Evolutionary conservation across 2,888 invertebrate species (phyloP).

Genomic region (Quadriops clusia): DNA sequence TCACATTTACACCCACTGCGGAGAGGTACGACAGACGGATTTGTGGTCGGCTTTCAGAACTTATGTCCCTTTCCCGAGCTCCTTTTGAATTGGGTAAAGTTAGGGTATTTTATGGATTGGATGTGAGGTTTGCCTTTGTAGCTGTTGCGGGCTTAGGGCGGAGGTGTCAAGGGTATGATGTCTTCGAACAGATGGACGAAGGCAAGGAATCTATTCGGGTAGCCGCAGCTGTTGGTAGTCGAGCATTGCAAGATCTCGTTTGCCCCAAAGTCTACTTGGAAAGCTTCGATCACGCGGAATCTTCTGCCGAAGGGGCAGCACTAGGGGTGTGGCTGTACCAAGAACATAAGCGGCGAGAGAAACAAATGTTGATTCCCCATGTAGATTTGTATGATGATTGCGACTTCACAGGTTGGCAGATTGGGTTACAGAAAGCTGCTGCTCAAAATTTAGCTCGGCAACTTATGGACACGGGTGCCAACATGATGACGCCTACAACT

Average conservation of each 20-base stretch:
- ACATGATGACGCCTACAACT: slow-evolving; percentile 63
- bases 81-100: slow-evolving; percentile 43
- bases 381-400: slow-evolving; percentile 51
- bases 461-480: slow-evolving; percentile 71
- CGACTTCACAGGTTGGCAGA: slow-evolving; percentile 57
- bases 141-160: slow-evolving; percentile 65
- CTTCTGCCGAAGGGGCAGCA: slow-evolving; percentile 66
- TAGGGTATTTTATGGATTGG: slow-evolving; percentile 53
- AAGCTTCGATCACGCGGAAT: slow-evolving; percentile 64
- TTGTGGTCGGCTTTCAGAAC: slow-evolving; percentile 44
- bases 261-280: slow-evolving; percentile 55
- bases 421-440: slow-evolving; percentile 59
- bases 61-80: slow-evolving; percentile 34
- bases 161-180: slow-evolving; percentile 53
- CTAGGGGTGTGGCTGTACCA: slow-evolving; percentile 60
- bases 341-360: slow-evolving; percentile 44
- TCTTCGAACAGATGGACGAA: slow-evolving; percentile 59
- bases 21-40: slow-evolving; percentile 45
- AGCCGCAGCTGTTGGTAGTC: slow-evolving; percentile 52
- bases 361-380: slow-evolving; percentile 32
- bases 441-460: slow-evolving; percentile 69
- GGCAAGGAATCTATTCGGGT: slow-evolving; percentile 61
- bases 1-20: slow-evolving; percentile 48
- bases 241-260: slow-evolving; percentile 40
- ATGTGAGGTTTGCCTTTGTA: slow-evolving; percentile 50